phyloP scores from a whole-genome alignment of 2,797 vertebrate species.

The Glyptemys insculpta region DNA sequence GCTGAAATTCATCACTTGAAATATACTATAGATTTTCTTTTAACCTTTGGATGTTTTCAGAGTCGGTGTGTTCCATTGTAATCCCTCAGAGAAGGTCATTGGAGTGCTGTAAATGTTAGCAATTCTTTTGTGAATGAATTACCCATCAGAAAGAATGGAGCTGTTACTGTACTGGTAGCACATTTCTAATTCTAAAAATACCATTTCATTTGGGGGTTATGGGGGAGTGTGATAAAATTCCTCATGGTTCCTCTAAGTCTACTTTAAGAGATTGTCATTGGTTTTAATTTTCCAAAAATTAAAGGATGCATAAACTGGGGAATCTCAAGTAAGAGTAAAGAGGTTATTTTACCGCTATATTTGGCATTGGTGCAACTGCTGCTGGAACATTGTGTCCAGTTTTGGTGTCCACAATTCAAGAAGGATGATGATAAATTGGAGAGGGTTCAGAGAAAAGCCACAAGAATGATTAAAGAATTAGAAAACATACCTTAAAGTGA shows the following conservation, averaged over 20 bases:
- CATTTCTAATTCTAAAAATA: conserved; percentile 1
- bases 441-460: background rate
- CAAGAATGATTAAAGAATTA: background rate
- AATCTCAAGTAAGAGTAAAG: background rate
- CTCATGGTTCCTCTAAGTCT: background rate
- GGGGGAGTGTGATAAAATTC: background rate
- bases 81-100: conserved; percentile 1
- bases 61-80: background rate
- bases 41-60: background rate
- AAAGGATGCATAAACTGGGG: background rate
- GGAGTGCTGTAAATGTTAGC: background rate
- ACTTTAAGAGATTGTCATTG: background rate
- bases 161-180: background rate
- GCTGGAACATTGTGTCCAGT: background rate
- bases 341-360: background rate
- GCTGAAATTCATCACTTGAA: background rate
- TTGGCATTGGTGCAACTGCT: background rate
- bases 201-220: background rate
- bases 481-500: background rate
- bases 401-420: background rate
- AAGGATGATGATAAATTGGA: background rate
- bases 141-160: conserved; percentile 11
- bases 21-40: conserved; percentile 14
- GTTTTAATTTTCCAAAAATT: background rate
- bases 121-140: background rate